phyloP scores from a whole-genome alignment of 2,113 vertebrate genomes.

The Albula glossodonta region DNA sequence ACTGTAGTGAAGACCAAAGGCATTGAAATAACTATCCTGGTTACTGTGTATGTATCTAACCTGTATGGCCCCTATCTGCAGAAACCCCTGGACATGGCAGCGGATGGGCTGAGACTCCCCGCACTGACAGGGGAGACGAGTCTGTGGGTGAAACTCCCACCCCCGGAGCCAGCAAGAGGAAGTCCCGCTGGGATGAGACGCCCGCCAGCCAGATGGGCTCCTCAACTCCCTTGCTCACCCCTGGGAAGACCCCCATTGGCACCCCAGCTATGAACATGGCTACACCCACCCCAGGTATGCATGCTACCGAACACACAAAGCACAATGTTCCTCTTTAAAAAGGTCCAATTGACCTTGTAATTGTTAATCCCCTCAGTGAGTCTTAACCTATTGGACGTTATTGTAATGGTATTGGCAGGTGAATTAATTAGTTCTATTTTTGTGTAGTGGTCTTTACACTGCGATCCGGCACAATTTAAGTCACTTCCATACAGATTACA shows the following conservation, averaged over 20 bases:
- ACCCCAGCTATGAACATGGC: conserved; percentile 99
- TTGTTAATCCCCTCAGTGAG: no score
- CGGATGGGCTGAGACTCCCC: conserved; percentile 95
- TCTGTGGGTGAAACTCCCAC: conserved; percentile 97
- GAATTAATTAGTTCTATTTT: no score
- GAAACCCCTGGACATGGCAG: conserved; percentile 97
- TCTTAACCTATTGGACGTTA: no score
- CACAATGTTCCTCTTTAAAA: no score
- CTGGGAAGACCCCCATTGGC: conserved; percentile 95
- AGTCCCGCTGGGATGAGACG: conserved; percentile 97
- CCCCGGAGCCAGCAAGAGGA: conserved; percentile 95
- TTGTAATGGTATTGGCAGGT: not conserved
- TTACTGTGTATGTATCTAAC: not conserved
- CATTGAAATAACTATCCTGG: not conserved
- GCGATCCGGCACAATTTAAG: no score
- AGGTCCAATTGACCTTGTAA: no score
- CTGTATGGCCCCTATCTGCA: conserved; percentile 34
- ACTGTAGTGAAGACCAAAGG: no score
- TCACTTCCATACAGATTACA: no score
- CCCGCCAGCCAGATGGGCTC: conserved; percentile 97
- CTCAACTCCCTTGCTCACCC: conserved; percentile 92
- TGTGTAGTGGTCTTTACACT: no score
- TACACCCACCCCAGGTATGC: conserved; percentile 90
- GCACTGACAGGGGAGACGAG: conserved; percentile 94
- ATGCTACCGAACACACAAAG: not conserved